phyloP scores from a whole-genome alignment of 2,888 invertebrate genomes.

The Melolontha melolontha region DNA sequence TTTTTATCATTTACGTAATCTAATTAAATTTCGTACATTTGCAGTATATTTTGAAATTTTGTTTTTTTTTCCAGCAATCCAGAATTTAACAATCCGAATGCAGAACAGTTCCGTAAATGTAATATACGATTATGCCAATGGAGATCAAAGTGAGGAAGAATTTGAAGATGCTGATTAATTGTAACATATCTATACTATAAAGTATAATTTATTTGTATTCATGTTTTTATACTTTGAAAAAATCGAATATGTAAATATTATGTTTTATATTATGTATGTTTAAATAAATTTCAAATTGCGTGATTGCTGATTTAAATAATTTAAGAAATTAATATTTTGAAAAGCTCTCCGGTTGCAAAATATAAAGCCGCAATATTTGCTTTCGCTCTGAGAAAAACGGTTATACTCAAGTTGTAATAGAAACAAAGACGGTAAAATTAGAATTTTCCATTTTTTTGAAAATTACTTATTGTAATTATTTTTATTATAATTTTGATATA shows the following conservation, averaged over 20 bases:
- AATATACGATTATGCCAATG: slow-evolving; percentile 57
- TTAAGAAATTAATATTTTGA: too few relatives aligned
- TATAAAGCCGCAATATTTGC: too few relatives aligned
- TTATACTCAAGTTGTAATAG: too few relatives aligned
- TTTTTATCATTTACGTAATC: too few relatives aligned
- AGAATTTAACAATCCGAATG: slow-evolving; percentile 61
- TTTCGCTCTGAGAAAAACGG: too few relatives aligned
- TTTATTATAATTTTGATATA: too few relatives aligned
- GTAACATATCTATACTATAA: slow-evolving; percentile 18
- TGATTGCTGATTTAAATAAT: neutral
- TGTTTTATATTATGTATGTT: neutral
- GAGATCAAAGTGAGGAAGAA: slow-evolving; percentile 67
- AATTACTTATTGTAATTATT: too few relatives aligned
- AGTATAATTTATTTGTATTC: slow-evolving; percentile 35
- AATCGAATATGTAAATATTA: slow-evolving; percentile 8
- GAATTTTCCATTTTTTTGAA: too few relatives aligned
- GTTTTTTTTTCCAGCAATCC: slow-evolving; percentile 52
- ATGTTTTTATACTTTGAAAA: slow-evolving; percentile 26
- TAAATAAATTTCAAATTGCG: neutral
- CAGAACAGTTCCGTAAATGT: slow-evolving; percentile 63
- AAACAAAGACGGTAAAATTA: too few relatives aligned
- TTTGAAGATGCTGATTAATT: slow-evolving; percentile 72
- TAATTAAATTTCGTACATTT: too few relatives aligned
- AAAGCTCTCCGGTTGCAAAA: too few relatives aligned
- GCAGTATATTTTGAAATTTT: neutral